Evolutionary conservation across 1,140 invertebrate genomes (phyloP).

Genomic region (Drosophila lacertosa): DNA sequence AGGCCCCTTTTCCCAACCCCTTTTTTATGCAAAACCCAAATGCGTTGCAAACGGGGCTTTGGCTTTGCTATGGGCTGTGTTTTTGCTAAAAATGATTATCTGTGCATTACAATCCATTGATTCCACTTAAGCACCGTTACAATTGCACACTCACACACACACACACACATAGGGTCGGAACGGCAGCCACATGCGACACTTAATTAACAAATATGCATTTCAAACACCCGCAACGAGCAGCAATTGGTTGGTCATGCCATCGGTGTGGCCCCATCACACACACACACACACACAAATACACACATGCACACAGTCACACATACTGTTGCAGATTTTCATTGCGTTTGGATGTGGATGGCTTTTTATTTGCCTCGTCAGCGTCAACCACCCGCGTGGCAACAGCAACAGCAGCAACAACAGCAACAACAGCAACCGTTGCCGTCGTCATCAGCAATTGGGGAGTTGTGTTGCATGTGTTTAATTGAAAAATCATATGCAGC

Average conservation of each 20-base stretch:
- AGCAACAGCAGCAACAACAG: conserved; percentile 8
- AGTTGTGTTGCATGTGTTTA: conserved; percentile 77
- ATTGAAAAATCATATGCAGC: conserved; percentile 83
- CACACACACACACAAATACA: background rate
- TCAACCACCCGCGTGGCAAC: conserved; percentile 30
- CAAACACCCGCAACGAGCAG: conserved; percentile 76
- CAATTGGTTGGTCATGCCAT: conserved; percentile 74
- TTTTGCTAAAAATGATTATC: conserved; percentile 75
- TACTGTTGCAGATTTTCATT: conserved; percentile 26
- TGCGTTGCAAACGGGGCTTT: no score
- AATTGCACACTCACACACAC: conserved; percentile 42
- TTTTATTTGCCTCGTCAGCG: conserved; percentile 67
- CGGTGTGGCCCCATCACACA: conserved; percentile 4
- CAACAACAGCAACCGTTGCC: conserved; percentile 6
- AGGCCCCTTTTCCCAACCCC: background rate
- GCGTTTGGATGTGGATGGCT: conserved; percentile 43
- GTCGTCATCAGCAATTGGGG: conserved; percentile 39
- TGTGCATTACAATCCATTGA: conserved; percentile 81
- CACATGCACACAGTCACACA: background rate
- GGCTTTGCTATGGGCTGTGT: conserved; percentile 10
- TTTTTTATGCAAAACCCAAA: no score
- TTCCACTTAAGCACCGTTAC: conserved; percentile 79
- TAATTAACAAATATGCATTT: conserved; percentile 83
- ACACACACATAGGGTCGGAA: background rate
- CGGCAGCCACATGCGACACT: conserved; percentile 60